Evolutionary conservation across 2,888 invertebrate genomes (phyloP).

Genomic region (Drosophila mulleri): DNA sequence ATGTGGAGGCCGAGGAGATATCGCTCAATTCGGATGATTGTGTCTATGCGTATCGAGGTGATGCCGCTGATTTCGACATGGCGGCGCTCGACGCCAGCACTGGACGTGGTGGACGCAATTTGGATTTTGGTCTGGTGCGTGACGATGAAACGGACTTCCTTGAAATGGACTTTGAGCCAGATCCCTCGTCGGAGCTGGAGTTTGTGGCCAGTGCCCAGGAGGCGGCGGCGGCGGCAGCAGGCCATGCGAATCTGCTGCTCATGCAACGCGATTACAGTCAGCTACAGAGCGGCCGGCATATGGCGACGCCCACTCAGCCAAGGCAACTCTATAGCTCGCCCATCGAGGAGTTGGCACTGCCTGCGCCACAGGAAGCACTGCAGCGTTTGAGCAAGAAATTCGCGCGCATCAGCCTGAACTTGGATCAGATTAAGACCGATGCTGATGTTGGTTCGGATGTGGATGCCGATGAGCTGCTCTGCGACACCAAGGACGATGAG

Average conservation of each 20-base stretch:
- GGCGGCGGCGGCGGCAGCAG: conserved; percentile 21
- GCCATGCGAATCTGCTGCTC: conserved; percentile 65
- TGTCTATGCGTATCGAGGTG: conserved; percentile 85
- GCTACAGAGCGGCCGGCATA: conserved; percentile 65
- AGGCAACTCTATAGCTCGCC: conserved; percentile 82
- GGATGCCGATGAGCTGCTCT: conserved; percentile 53
- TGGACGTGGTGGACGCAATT: conserved; percentile 55
- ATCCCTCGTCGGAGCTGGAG: conserved; percentile 84
- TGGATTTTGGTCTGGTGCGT: conserved; percentile 49
- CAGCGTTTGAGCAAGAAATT: conserved; percentile 80
- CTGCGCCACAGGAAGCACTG: conserved; percentile 68
- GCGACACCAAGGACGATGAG: conserved; percentile 42
- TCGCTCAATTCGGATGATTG: conserved; percentile 85
- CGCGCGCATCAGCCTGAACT: conserved; percentile 81
- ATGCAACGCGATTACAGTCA: conserved; percentile 78
- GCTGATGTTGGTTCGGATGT: conserved; percentile 51
- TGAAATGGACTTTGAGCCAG: conserved; percentile 85
- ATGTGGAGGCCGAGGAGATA: conserved; percentile 82
- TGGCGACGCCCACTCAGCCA: conserved; percentile 61
- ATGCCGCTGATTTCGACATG: conserved; percentile 81
- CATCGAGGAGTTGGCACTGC: conserved; percentile 70
- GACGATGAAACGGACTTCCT: conserved; percentile 85
- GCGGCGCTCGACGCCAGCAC: conserved; percentile 68
- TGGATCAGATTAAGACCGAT: conserved; percentile 80
- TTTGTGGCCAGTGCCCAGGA: conserved; percentile 62